A percentile compares a stretch with the other conserved stretches of the same genome.
phyloP scores from a whole-genome alignment of 1,140 invertebrate species.

The Lepeophtheirus salmonis region DNA sequence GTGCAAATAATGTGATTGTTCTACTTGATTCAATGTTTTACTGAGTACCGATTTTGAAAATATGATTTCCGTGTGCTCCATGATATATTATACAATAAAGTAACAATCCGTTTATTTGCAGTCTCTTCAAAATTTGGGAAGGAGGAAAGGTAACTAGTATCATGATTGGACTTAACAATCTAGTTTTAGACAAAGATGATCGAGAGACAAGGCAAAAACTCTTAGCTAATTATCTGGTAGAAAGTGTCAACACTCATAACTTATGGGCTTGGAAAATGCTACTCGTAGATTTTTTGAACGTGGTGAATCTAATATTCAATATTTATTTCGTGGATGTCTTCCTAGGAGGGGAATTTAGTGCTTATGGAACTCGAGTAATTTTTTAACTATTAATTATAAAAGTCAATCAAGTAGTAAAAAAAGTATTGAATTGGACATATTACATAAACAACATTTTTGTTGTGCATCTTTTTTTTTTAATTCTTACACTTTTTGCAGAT shows the following conservation, averaged over 20 bases:
- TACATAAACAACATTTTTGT: neutral
- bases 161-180: constrained; percentile 21
- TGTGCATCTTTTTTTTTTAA: constrained; percentile 16
- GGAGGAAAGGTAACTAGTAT: constrained; percentile 23
- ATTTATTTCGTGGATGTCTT: constrained; percentile 32
- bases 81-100: too few species aligned
- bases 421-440: neutral
- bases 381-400: neutral
- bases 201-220: constrained; percentile 19
- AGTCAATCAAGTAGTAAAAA: neutral
- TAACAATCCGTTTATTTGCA: too few species aligned
- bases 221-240: constrained; percentile 22
- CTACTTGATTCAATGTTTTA: too few species aligned
- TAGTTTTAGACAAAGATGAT: constrained; percentile 19
- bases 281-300: constrained; percentile 26
- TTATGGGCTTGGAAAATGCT: constrained; percentile 24
- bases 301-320: constrained; percentile 30
- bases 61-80: too few species aligned
- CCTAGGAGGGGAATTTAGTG: constrained; percentile 29
- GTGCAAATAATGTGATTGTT: too few species aligned
- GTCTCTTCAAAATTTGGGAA: constrained; percentile 15
- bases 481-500: too few species aligned
- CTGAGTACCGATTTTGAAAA: too few species aligned
- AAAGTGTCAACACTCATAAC: constrained; percentile 23
- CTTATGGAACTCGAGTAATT: constrained; percentile 22